Evolutionary conservation across 2,797 vertebrate species (phyloP), one percentile per base, ranked within the genome.

Genomic region (Halcyon leucocephala): DNA sequence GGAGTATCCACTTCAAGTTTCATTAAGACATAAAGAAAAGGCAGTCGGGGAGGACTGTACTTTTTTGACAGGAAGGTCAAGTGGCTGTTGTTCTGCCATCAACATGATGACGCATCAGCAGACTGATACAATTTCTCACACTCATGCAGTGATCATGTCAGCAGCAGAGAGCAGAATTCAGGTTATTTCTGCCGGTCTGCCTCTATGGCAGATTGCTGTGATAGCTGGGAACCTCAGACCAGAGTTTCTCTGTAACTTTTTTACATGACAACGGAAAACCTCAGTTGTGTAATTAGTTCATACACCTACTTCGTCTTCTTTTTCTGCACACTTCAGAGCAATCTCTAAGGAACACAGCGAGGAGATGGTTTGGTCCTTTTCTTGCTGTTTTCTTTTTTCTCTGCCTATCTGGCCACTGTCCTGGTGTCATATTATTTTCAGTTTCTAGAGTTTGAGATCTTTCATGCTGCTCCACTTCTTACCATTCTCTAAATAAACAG

Each of bases 161-260:
- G 39, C 4, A 83, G 21, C 1, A 3, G 31, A 44, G 16, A 48
- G 48, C 42, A 58, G 51, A 58, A 66, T 33, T n/a, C 46, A 28
- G 21, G 17, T 29, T 33, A 2, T 25, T 80, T 51, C 52, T 66
- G 37, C 33, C 31, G 41, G 20, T 19, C 22, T 39, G 17, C 22
- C 48, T 6, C 33, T 55, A 3, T 0, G 0, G 31, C 9, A 41
- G 18, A 6, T 37, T 20, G 10, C 22, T 52, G 9, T 5, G 28
- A 25, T 10, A 28, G 15, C 20, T 44, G 31, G 65, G 29, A 74
- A 3, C 29, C n/a, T 86, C 52, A 49, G 48, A 25, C 10, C 33
- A 29, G 48, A 37, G 24, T 2, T 73, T 62, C 71, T 65, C 14
- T 3, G 18, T 21, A 49, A n/a, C 14, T 74, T 62, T 9, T 39